Conservation (phyloP, 2,888 invertebrate genomes). For the Chrysotoxum bicinctum region DNA sequence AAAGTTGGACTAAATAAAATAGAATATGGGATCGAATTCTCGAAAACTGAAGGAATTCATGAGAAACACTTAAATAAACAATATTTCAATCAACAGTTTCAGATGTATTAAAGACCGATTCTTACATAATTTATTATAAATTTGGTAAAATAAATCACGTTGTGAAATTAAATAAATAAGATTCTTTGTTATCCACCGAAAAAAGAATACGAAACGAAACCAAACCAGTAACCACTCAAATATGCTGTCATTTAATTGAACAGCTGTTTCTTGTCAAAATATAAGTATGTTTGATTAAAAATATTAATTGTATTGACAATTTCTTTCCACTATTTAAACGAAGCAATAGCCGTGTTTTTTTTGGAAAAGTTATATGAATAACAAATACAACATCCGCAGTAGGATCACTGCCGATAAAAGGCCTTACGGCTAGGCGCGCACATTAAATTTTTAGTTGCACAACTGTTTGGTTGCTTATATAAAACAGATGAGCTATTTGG, state of each 20-base stretch:
- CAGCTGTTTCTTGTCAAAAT: background rate
- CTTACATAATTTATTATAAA: constrained; percentile 35
- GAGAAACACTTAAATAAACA: background rate
- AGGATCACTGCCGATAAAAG: too few relatives aligned
- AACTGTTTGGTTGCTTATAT: too few relatives aligned
- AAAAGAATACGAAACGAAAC: background rate
- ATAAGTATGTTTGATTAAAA: background rate
- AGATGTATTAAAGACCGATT: background rate
- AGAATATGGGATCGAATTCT: background rate
- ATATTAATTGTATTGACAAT: too few relatives aligned
- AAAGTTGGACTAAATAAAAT: too few relatives aligned
- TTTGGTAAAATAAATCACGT: constrained; percentile 19
- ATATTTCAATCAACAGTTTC: background rate
- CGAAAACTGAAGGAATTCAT: background rate
- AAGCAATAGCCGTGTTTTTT: too few relatives aligned
- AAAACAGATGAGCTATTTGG: too few relatives aligned
- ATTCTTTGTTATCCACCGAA: background rate
- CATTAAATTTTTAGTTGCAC: too few relatives aligned
- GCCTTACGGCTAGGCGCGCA: too few relatives aligned
- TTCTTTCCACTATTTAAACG: too few relatives aligned
- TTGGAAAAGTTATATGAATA: too few relatives aligned
- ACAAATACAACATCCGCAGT: too few relatives aligned
- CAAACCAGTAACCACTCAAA: too few relatives aligned
- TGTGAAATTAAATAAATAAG: constrained; percentile 27
- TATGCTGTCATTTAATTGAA: background rate